phyloP scores from a whole-genome alignment of 2,797 vertebrate species.

The Vespertilio murinus region DNA sequence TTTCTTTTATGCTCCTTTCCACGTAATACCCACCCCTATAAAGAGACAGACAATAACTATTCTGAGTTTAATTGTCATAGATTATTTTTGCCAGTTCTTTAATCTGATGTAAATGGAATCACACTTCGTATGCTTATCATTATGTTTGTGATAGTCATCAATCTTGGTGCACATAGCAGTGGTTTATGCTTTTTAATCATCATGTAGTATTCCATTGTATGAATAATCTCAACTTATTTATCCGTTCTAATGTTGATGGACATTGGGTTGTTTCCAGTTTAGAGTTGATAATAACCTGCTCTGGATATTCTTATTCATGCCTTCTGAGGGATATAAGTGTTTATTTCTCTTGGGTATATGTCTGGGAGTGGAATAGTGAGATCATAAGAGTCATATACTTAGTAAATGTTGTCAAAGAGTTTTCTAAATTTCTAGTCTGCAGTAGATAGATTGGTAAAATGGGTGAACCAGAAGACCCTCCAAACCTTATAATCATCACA shows the following conservation, averaged over 20 bases:
- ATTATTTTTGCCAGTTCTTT: conserved; percentile 40
- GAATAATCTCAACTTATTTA: not conserved
- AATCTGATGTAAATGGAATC: not conserved
- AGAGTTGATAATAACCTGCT: not conserved
- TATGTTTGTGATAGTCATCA: not conserved
- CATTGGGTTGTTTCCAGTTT: not conserved
- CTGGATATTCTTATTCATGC: not conserved
- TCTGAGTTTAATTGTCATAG: not conserved
- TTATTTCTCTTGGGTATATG: conserved; percentile 3
- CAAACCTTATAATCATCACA: not conserved
- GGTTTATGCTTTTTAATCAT: not conserved
- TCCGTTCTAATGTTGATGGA: not conserved
- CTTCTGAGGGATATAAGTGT: not conserved
- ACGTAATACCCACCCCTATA: not conserved
- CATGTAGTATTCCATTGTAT: not conserved
- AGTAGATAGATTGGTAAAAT: not conserved
- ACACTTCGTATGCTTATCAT: not conserved
- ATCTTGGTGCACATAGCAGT: not conserved
- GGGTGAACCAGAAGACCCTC: not conserved
- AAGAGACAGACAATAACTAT: not conserved
- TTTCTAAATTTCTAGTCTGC: not conserved
- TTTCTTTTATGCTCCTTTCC: conserved; percentile 12
- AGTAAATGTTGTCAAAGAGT: not conserved
- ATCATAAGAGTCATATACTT: not conserved
- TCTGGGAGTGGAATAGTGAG: not conserved